Evolutionary conservation across 2,113 vertebrate genomes (phyloP), one percentile per base, ranked within the genome.

Genomic region (Chionomys nivalis): DNA sequence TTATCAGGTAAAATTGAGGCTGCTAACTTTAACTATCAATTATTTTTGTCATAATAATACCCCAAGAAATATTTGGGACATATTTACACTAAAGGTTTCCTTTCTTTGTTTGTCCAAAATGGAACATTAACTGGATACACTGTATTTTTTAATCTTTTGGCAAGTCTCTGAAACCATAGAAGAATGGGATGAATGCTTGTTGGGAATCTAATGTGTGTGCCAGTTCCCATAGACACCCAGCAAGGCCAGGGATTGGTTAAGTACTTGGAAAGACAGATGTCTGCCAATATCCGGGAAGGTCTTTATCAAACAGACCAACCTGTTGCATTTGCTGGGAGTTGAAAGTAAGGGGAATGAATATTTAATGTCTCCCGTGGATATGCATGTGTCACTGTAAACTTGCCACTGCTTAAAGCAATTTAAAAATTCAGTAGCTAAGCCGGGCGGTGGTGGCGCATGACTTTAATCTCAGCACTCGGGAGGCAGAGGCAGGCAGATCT

Each of bases 301-400:
- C 49, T 96, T 92, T 73, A 70, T 49, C 7, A 90, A 94, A n/a
- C 11, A 88, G 10, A n/a, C 92, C 61, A 26, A 76, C 12, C 0
- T 63, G 49, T 87, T 90, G 87, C 19, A 75, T 44, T 95, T 88
- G 73, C 81, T 87, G 24, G 61, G 44, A 78, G 47, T 33, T 91
- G 90, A 85, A 88, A 91, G 90, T 88, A 88, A 91, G 47, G 49
- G 31, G 86, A 93, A 90, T 65, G 44, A 81, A 91, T 42, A 36
- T 58, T 91, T 24, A 39, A 42, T 93, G 72, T 13, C 31, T 44
- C 52, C 55, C 2, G 49, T 36, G 17, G 6, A 68, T 75, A 49
- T 52, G 58, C 13, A 11, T 17, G 16, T 19, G 58, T 63, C 79
- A 36, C 24, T 91, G 8, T 21, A 77, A 66, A n/a, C 49, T 70